Percentiles rank a stretch among this genome's conserved stretches.
These are phyloP conservation scores for Nothocercus julius DNA, from an alignment of 2,113 vertebrate genomes.

Conservation along the genomic window DNA sequence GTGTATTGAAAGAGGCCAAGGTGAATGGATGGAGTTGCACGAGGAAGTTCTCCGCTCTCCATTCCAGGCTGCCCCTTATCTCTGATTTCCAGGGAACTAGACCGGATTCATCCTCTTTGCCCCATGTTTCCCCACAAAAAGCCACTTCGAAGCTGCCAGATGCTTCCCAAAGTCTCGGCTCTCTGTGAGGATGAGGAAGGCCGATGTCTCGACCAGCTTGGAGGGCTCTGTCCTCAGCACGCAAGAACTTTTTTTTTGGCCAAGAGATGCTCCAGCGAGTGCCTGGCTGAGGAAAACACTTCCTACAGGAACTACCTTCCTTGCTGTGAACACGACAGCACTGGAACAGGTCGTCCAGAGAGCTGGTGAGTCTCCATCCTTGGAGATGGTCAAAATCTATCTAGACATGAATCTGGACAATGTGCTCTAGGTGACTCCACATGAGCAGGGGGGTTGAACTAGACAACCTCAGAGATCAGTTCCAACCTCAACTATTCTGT, in stretches of 20 bases:
- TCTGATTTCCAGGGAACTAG: accelerated
- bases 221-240: not conserved
- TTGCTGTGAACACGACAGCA: not conserved
- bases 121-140: not conserved
- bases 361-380: not conserved
- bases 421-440: not conserved
- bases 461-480: not conserved
- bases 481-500: not conserved
- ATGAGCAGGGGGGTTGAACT: not conserved
- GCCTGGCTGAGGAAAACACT: not conserved
- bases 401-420: not conserved
- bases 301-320: not conserved
- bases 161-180: not conserved
- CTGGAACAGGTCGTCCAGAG: not conserved
- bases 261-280: not conserved
- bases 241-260: not conserved
- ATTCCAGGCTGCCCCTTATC: not conserved
- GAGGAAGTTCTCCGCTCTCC: accelerated
- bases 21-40: not conserved
- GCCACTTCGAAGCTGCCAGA: not conserved
- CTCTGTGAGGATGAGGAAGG: not conserved
- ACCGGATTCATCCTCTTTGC: not conserved
- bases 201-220: accelerated
- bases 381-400: not conserved
- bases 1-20: not conserved